A percentile compares a stretch with the other conserved stretches of the same genome.
phyloP scores from a whole-genome alignment of 2,797 vertebrate species.

The Hypotaenidia philippensis region DNA sequence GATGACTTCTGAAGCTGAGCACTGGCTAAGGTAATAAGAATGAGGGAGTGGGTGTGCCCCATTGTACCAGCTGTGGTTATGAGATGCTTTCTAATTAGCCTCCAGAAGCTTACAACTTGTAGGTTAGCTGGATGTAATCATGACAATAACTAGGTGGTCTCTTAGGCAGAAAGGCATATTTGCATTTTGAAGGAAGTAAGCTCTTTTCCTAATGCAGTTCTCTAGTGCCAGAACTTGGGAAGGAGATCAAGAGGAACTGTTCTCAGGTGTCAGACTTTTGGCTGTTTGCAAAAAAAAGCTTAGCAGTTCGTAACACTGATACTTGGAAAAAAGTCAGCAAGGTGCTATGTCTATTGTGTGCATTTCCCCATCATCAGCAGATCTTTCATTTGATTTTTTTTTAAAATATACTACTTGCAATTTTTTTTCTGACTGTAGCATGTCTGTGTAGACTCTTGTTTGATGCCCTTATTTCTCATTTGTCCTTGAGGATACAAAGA shows the following conservation, averaged over 20 bases:
- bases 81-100: slow-evolving; percentile 85
- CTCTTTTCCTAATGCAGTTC: background rate
- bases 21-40: slow-evolving; percentile 50
- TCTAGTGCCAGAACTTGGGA: background rate
- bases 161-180: background rate
- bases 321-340: background rate
- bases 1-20: slow-evolving; percentile 58
- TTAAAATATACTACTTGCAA: background rate
- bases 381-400: background rate
- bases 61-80: slow-evolving; percentile 43
- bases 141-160: background rate
- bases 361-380: background rate
- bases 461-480: background rate
- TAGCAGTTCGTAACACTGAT: background rate
- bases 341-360: background rate
- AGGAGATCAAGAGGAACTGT: background rate
- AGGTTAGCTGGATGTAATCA: slow-evolving; percentile 20
- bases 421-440: background rate
- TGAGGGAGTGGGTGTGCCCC: slow-evolving; percentile 28
- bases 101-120: slow-evolving; percentile 64
- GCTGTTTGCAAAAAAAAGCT: background rate
- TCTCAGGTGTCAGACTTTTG: background rate
- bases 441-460: background rate
- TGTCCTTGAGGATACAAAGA: background rate
- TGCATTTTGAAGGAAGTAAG: slow-evolving; percentile 5